phyloP scores from a whole-genome alignment of 2,113 vertebrate species.

The Columba livia region DNA sequence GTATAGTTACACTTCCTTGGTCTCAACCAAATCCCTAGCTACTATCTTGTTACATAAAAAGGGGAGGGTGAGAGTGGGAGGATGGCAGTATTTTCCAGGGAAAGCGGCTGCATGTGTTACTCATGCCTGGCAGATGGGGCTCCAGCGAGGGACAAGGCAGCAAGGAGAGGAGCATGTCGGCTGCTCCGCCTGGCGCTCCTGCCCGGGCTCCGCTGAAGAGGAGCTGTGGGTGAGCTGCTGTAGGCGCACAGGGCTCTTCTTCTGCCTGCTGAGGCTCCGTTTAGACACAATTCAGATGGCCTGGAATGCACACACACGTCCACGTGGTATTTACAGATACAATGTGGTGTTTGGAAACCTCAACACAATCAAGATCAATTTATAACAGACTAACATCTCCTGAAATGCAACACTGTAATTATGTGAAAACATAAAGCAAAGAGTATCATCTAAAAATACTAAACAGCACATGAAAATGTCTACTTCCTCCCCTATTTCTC shows the following conservation, averaged over 20 bases:
- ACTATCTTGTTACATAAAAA: conserved; percentile 39
- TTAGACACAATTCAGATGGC: not conserved
- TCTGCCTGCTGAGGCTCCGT: not conserved
- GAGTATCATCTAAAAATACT: not conserved
- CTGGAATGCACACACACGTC: not conserved
- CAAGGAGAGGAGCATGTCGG: not conserved
- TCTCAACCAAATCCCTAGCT: not conserved
- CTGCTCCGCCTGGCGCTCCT: not conserved
- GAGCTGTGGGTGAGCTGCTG: not conserved
- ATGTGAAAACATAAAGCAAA: not conserved
- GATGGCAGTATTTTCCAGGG: conserved; percentile 48
- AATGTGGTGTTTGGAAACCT: not conserved
- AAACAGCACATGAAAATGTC: not conserved
- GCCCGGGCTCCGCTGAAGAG: not conserved
- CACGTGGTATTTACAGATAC: not conserved
- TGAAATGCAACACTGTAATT: not conserved
- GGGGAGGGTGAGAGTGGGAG: not conserved
- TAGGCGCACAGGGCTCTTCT: not conserved
- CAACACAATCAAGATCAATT: not conserved
- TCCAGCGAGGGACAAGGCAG: not conserved
- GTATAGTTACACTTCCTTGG: not conserved
- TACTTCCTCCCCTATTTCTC: not conserved
- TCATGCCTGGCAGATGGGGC: conserved; percentile 47
- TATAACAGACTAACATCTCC: not conserved
- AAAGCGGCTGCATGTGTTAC: conserved; percentile 48